These are phyloP conservation scores for Philopedon plagiatum DNA, from an alignment of 2,888 invertebrate species.

Conservation along the genomic window DNA sequence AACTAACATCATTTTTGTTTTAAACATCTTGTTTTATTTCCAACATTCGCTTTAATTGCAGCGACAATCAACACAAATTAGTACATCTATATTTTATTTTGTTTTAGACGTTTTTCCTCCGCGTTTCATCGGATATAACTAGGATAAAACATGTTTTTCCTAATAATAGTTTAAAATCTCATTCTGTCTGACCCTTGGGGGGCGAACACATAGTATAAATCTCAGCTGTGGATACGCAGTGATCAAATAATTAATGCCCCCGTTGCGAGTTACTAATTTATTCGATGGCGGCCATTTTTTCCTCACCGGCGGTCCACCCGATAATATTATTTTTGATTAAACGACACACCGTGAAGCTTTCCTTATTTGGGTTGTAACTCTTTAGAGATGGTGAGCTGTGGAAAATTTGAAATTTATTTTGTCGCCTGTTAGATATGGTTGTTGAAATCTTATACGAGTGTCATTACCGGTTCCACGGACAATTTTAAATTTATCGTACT, in stretches of 20 bases:
- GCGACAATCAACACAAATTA: slow-evolving; percentile 8
- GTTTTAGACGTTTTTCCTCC: too few relatives aligned
- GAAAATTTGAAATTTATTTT: slow-evolving; percentile 34
- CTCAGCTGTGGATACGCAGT: slow-evolving; percentile 55
- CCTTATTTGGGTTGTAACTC: slow-evolving; percentile 25
- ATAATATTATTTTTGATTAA: neutral
- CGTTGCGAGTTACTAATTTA: slow-evolving; percentile 56
- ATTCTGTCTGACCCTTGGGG: slow-evolving; percentile 51
- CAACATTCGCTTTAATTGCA: neutral
- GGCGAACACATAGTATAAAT: slow-evolving; percentile 54
- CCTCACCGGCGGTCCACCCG: slow-evolving; percentile 9
- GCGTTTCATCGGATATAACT: neutral
- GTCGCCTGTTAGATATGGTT: slow-evolving; percentile 13
- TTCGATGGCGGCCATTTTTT: slow-evolving; percentile 21
- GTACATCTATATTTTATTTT: neutral
- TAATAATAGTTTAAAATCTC: slow-evolving; percentile 50
- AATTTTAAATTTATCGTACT: neutral
- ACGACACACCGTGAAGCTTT: neutral
- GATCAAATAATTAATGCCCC: slow-evolving; percentile 56
- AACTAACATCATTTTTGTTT: slow-evolving; percentile 3
- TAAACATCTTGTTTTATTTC: slow-evolving; percentile 1
- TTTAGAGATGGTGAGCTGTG: slow-evolving; percentile 6
- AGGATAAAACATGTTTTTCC: neutral
- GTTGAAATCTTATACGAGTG: slow-evolving; percentile 2
- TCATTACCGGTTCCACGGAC: neutral